phyloP scores from a whole-genome alignment of 2,113 vertebrate species.

The Phalacrocorax carbo region DNA sequence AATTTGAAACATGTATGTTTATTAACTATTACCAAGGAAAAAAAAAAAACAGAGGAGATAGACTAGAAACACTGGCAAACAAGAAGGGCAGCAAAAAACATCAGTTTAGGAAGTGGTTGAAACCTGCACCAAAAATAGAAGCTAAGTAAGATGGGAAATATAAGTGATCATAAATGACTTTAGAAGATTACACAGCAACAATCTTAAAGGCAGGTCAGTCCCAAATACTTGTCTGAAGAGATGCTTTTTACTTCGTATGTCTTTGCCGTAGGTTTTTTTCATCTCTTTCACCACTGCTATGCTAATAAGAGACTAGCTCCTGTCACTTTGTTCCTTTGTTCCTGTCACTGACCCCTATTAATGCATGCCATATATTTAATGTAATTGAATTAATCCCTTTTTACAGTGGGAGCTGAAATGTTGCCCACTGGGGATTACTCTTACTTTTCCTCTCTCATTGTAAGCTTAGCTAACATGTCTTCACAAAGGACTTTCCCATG shows the following conservation, averaged over 20 bases:
- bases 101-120: neutral
- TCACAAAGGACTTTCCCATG: neutral
- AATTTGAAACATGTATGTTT: neutral
- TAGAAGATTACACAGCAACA: neutral
- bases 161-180: neutral
- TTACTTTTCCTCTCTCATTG: neutral
- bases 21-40: neutral
- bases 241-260: neutral
- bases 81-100: neutral
- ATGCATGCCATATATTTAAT: neutral
- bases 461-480: neutral
- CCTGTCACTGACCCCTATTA: neutral
- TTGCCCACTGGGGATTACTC: neutral
- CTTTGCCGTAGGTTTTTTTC: neutral
- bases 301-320: neutral
- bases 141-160: neutral
- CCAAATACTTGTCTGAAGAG: neutral
- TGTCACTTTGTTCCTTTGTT: neutral
- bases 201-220: neutral
- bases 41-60: neutral
- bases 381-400: constrained; percentile 29
- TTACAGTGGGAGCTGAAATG: constrained; percentile 21
- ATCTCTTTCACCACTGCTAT: neutral
- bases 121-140: neutral
- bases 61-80: neutral